phyloP scores from a whole-genome alignment of 2,113 vertebrate genomes.

The Hirundichthys speculiger region DNA sequence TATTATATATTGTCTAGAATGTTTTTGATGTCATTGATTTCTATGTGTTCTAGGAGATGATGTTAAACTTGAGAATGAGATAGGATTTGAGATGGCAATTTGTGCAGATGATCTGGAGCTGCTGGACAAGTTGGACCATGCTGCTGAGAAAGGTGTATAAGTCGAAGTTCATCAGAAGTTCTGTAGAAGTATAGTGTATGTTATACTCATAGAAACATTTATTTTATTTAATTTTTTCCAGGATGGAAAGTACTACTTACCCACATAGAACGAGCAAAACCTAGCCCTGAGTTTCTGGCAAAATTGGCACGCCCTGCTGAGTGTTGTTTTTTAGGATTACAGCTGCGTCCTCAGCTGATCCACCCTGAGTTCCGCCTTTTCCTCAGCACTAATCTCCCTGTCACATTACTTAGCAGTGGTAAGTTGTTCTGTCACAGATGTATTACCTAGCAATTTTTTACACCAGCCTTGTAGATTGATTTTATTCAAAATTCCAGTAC shows the following conservation, averaged over 20 bases:
- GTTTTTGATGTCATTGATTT: not conserved
- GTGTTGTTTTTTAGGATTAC: conserved; percentile 11
- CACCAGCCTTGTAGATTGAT: not conserved
- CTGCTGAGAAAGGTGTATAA: conserved; percentile 80
- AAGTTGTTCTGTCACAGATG: conserved; percentile 25
- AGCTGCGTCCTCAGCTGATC: not conserved
- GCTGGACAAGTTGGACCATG: conserved; percentile 72
- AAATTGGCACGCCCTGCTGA: conserved; percentile 36
- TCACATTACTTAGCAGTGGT: conserved; percentile 76
- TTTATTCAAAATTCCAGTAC: not conserved
- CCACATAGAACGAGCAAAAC: conserved; percentile 62
- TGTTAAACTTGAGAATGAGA: conserved; percentile 31
- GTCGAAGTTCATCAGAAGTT: not conserved
- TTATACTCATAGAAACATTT: not conserved
- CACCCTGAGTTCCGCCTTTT: conserved; percentile 79
- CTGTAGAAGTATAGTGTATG: not conserved
- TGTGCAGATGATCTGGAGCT: conserved; percentile 76
- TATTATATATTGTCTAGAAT: too few species aligned
- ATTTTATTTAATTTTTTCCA: conserved; percentile 38
- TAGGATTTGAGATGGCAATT: conserved; percentile 66
- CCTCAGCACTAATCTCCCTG: conserved; percentile 81
- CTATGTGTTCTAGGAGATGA: conserved; percentile 36
- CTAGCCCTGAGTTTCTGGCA: conserved; percentile 51
- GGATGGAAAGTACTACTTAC: conserved; percentile 81
- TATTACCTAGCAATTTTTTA: not conserved